Evolutionary conservation across 2,888 invertebrate genomes (phyloP).

Genomic region (Ectropis crepuscularia): DNA sequence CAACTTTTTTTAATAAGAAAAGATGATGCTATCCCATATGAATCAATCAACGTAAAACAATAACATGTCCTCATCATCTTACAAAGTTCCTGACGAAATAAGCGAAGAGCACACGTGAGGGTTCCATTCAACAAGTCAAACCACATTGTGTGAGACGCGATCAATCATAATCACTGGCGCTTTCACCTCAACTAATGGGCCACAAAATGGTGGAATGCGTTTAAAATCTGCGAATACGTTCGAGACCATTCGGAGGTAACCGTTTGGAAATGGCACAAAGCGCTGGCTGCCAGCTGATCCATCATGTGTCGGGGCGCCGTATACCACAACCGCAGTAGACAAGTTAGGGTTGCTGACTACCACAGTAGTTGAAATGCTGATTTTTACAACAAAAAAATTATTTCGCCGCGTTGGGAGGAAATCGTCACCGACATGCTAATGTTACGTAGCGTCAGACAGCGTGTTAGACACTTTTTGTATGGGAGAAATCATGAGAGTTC

Average conservation of each 20-base stretch:
- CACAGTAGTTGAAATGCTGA: constrained; percentile 37
- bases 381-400: too few species aligned
- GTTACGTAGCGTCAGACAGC: too few species aligned
- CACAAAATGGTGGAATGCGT: constrained; percentile 81
- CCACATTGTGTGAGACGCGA: constrained; percentile 70
- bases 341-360: constrained; percentile 15
- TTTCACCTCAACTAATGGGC: constrained; percentile 83
- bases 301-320: constrained; percentile 67
- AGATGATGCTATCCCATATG: constrained; percentile 31
- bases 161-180: constrained; percentile 83
- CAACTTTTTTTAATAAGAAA: background rate
- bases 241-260: constrained; percentile 77
- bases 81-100: constrained; percentile 65
- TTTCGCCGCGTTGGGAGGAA: too few species aligned
- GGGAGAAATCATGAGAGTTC: too few species aligned
- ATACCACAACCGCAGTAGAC: constrained; percentile 3
- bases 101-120: constrained; percentile 70
- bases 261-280: constrained; percentile 80
- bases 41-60: constrained; percentile 46
- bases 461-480: too few species aligned
- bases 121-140: constrained; percentile 78
- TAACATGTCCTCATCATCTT: constrained; percentile 46
- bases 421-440: too few species aligned
- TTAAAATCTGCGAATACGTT: constrained; percentile 77
- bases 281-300: constrained; percentile 67